These are phyloP conservation scores for Callospermophilus lateralis DNA, from an alignment of 2,113 vertebrate genomes.

Conservation along the genomic window DNA sequence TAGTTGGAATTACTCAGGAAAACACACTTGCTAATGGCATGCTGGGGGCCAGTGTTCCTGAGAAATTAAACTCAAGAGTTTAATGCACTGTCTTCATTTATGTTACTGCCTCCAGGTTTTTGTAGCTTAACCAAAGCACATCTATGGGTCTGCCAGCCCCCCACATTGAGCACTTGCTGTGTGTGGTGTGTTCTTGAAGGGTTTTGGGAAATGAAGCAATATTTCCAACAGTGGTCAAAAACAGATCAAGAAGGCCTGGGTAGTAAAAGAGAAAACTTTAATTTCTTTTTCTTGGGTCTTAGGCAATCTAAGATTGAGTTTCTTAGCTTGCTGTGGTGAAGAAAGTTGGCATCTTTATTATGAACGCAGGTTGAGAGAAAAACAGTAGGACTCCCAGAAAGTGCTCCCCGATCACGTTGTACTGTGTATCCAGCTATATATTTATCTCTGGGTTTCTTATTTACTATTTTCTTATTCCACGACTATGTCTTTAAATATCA, in stretches of 20 bases:
- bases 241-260: not conserved
- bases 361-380: not conserved
- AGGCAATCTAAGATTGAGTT: not conserved
- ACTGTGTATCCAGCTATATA: not conserved
- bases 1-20: not conserved
- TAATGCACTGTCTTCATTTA: constrained; percentile 37
- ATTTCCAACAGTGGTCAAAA: constrained; percentile 46
- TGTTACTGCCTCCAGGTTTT: not conserved
- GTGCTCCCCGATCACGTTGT: not conserved
- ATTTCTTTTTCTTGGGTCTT: not conserved
- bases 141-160: not conserved
- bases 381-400: not conserved
- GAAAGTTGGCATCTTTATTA: not conserved
- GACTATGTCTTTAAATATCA: not conserved
- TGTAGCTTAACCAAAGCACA: not conserved
- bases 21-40: not conserved
- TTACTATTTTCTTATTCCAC: not conserved
- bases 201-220: constrained; percentile 16
- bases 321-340: not conserved
- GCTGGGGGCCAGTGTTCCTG: not conserved
- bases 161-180: not conserved
- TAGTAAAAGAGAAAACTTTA: not conserved
- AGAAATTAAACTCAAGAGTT: constrained; percentile 13
- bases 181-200: not conserved
- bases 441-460: not conserved